These are phyloP conservation scores for Anarrhichthys ocellatus DNA, from an alignment of 2,113 vertebrate species.

Conservation along the genomic window DNA sequence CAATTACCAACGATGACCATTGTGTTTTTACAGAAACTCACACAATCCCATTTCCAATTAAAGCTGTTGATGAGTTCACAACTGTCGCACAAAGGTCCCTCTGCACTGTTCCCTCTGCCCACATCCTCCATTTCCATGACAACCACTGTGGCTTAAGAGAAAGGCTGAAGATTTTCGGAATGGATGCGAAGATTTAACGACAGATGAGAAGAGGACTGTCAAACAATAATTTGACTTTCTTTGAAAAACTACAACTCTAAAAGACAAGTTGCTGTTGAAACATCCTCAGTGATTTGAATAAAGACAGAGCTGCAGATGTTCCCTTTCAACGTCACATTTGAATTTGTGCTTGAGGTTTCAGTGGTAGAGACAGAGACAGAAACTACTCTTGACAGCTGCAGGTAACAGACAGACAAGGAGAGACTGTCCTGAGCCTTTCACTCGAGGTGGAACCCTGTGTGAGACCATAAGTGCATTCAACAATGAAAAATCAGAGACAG, in stretches of 20 bases:
- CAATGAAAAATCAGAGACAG: conserved; percentile 13
- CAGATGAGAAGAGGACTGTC: conserved; percentile 80
- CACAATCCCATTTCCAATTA: conserved; percentile 27
- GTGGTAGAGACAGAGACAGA: conserved; percentile 32
- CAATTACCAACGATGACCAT: background rate
- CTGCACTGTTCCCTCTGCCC: conserved; percentile 51
- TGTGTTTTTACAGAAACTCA: conserved; percentile 8
- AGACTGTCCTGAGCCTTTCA: conserved; percentile 27
- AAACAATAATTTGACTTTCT: conserved; percentile 58
- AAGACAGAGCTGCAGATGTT: conserved; percentile 12
- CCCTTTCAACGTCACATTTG: background rate
- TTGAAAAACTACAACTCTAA: background rate
- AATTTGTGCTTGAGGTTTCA: conserved; percentile 38
- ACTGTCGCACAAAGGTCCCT: conserved; percentile 29
- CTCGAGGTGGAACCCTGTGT: conserved; percentile 21
- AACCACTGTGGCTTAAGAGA: conserved; percentile 86
- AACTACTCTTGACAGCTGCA: conserved; percentile 29
- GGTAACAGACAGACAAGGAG: conserved; percentile 17
- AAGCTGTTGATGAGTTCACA: conserved; percentile 45
- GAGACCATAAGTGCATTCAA: conserved; percentile 29
- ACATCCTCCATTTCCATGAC: conserved; percentile 87
- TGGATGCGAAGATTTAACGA: conserved; percentile 83
- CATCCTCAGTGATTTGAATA: background rate
- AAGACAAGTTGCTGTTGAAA: background rate
- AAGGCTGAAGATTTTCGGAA: conserved; percentile 82